A percentile compares a stretch with the other conserved stretches of the same genome.
These are phyloP conservation scores for Lophius piscatorius DNA, from an alignment of 2,113 vertebrate genomes.

Conservation along the genomic window DNA sequence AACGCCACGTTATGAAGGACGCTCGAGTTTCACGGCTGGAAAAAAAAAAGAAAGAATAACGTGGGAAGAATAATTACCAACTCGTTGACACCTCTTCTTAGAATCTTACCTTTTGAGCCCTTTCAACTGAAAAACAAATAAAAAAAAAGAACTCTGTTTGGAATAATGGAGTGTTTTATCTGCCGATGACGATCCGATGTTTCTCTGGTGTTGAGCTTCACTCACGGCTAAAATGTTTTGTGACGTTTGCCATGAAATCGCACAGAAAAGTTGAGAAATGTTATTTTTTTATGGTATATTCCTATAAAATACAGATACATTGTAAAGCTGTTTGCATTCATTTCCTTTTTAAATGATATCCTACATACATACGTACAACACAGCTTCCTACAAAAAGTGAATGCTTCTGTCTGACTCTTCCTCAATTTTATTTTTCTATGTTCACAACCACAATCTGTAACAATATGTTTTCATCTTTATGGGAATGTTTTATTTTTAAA, in stretches of 20 bases:
- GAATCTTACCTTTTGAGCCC: background rate
- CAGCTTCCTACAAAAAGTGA: too few relatives aligned
- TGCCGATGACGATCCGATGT: constrained; percentile 26
- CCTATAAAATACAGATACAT: too few relatives aligned
- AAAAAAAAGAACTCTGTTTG: constrained; percentile 7
- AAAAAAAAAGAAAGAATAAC: constrained; percentile 40
- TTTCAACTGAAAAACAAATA: background rate
- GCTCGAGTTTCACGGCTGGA: background rate
- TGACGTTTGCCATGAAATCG: constrained; percentile 36
- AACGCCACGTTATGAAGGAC: background rate
- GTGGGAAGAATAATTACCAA: constrained; percentile 26
- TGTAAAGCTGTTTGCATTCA: too few relatives aligned
- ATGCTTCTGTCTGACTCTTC: too few relatives aligned
- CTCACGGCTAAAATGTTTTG: constrained; percentile 31
- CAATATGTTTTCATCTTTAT: too few relatives aligned
- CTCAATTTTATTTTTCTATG: too few relatives aligned
- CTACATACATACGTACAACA: too few relatives aligned
- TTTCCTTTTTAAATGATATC: too few relatives aligned
- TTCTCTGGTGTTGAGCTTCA: constrained; percentile 19
- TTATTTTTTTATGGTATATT: too few relatives aligned
- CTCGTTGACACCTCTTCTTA: background rate
- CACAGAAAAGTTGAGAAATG: constrained; percentile 48
- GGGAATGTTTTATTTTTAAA: too few relatives aligned
- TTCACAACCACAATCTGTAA: too few relatives aligned
- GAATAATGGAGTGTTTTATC: constrained; percentile 34